Base-by-base conservation (phyloP, 2,888 invertebrate species). In the Leptinotarsa rubiginosa region DNA sequence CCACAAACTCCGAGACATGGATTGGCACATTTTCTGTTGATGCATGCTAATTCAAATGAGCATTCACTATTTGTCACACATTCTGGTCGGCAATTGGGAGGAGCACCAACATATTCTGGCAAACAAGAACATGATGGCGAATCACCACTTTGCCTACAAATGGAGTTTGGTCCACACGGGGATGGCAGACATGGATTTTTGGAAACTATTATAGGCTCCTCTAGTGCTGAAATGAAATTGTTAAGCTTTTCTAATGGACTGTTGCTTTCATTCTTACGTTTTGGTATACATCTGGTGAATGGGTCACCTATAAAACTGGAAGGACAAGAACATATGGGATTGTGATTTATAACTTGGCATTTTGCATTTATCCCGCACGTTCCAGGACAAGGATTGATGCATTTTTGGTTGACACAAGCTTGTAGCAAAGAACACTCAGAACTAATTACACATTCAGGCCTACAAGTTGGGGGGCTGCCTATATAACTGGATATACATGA, bases 1-100 rank as follows among this genome's bases (percentile, higher is more conserved):
- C 93, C 94, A 84, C 95, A 95, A 20, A 92, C 92, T 75, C 92
- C 91, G 2, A 90, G 88, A 85, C 95, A 95, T 20, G 95, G 95
- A 85, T 95, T 93, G 75, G 87, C 88, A 84, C 95, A 95, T 88
- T 93, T 94, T 81, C 90, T 91, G 83, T 92, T 92, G 52, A 93
- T 91, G 83, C 94, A 94, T 18, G 94, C 92, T 83, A 91, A 88
- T 82, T 92, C 88, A 80, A 89, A 90, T 0, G 91, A 81, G 84
- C 95, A 95, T 87, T 94, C 93, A 73, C 92, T 91, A 84, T 93
- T 94, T 77, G 92, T 91, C 41, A 92, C 89, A 85, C 94, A 94
- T 88, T 94, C 93, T 15, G 94, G 94, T 75, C 93, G 89, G 85
- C 94, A 95, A 79, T 91, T 92, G 31, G 93, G 92, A 47, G 95